Conservation (phyloP, 2,797 vertebrate species). For the Todus mexicanus region DNA sequence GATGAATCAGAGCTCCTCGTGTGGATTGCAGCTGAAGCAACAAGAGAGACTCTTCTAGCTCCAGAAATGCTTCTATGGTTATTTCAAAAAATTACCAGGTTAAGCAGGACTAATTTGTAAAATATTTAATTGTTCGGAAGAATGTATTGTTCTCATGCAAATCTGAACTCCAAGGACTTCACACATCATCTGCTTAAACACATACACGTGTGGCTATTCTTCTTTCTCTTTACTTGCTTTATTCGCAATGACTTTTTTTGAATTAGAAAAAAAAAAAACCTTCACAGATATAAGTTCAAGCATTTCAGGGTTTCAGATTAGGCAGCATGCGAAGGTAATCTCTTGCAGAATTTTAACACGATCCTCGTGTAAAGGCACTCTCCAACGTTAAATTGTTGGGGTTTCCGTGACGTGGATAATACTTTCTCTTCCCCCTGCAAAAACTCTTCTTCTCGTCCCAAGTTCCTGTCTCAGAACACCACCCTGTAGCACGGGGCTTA, state of each 20-base stretch:
- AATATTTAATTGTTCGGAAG: conserved; percentile 33
- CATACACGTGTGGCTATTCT: background rate
- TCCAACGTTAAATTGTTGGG: background rate
- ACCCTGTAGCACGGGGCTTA: background rate
- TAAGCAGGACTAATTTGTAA: background rate
- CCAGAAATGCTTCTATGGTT: background rate
- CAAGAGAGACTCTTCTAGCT: background rate
- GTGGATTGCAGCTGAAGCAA: background rate
- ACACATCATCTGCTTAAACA: background rate
- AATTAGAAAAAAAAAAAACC: background rate
- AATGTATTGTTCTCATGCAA: background rate
- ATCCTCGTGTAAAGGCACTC: background rate
- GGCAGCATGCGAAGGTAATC: background rate
- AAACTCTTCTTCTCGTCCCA: background rate
- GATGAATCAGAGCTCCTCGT: background rate
- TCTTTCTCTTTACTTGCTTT: background rate
- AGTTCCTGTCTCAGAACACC: background rate
- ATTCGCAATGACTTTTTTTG: background rate
- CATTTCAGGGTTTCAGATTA: background rate
- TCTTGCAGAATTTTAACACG: background rate
- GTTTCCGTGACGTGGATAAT: background rate
- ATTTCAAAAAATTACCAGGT: conserved; percentile 15
- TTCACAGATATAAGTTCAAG: background rate
- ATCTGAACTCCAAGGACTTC: background rate
- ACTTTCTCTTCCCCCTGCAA: background rate